These are phyloP conservation scores for Sinocyclocheilus grahami DNA, from an alignment of 2,113 vertebrate genomes.

Conservation along the genomic window DNA sequence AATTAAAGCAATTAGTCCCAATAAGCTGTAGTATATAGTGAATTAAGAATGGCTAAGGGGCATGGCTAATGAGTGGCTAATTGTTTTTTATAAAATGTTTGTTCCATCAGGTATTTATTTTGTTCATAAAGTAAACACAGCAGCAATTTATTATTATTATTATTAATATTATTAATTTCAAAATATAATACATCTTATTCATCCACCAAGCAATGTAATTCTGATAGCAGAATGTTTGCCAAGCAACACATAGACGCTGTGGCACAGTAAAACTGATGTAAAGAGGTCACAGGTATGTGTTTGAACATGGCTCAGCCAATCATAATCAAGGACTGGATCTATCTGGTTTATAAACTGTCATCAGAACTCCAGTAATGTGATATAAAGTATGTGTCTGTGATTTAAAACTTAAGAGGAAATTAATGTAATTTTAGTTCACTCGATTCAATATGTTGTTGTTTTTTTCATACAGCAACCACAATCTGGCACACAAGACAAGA, in stretches of 20 bases:
- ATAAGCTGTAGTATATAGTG: too few species aligned
- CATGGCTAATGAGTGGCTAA: background rate
- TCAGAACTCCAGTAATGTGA: background rate
- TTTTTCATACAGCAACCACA: background rate
- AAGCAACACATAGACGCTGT: background rate
- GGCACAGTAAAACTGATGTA: background rate
- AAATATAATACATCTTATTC: too few species aligned
- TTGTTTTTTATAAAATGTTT: background rate
- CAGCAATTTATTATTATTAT: background rate
- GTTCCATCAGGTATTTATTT: background rate
- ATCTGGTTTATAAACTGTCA: background rate
- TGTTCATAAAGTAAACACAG: background rate
- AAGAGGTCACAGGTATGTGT: background rate
- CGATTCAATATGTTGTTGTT: background rate
- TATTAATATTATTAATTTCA: background rate
- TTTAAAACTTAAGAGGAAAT: background rate
- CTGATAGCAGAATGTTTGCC: background rate
- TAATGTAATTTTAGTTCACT: background rate
- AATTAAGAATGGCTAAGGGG: background rate
- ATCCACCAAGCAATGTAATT: background rate
- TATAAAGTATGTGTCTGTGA: background rate
- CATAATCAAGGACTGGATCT: too few species aligned
- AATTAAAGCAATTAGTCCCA: background rate
- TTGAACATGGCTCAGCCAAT: too few species aligned
- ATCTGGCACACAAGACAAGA: slow-evolving; percentile 61